These are phyloP conservation scores for Albula goreensis DNA, from an alignment of 2,113 vertebrate species.

Conservation along the genomic window DNA sequence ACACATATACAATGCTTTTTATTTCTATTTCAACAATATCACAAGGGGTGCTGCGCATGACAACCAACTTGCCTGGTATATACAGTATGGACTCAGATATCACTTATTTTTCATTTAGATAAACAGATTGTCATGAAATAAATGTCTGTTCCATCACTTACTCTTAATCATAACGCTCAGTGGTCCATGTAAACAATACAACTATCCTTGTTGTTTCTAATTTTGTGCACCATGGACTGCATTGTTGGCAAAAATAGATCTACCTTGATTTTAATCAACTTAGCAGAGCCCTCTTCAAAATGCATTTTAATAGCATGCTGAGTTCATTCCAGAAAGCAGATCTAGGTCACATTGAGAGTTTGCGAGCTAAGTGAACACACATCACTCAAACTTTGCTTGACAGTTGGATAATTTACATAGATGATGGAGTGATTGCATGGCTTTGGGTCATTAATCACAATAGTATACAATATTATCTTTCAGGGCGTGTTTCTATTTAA, in stretches of 20 bases:
- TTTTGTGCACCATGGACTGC: background rate
- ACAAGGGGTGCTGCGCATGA: no score
- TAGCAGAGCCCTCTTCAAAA: background rate
- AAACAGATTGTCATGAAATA: no score
- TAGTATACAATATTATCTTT: slow-evolving; percentile 13
- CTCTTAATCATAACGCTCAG: no score
- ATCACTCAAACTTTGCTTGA: slow-evolving; percentile 6
- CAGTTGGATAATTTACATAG: slow-evolving; percentile 31
- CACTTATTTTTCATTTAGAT: no score
- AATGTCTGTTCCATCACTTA: no score
- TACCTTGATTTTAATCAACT: background rate
- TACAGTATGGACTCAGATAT: no score
- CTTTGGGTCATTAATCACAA: slow-evolving; percentile 29
- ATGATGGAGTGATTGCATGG: slow-evolving; percentile 30
- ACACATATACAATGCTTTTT: no score
- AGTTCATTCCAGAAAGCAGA: slow-evolving; percentile 18
- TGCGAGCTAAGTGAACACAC: background rate
- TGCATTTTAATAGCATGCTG: background rate
- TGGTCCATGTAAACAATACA: background rate
- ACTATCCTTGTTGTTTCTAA: background rate
- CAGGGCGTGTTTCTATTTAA: slow-evolving; percentile 23
- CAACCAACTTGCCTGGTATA: no score
- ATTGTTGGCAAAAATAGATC: background rate
- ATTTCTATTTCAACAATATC: no score
- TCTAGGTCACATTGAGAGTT: slow-evolving; percentile 26